Conservation (phyloP, 1,140 invertebrate species). For the Doryteuthis pealeii region DNA sequence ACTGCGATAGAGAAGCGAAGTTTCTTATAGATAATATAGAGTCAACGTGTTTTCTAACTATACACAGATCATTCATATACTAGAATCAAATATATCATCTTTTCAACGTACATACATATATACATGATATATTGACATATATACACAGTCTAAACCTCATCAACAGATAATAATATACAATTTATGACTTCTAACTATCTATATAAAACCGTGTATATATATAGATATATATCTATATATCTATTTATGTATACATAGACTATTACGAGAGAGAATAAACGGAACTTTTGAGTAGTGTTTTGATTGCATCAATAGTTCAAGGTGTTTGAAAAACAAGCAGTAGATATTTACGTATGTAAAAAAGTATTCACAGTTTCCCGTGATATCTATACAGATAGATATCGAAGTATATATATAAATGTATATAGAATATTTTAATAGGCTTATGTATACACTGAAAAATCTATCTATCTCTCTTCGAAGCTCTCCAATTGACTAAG, state of each 20-base stretch:
- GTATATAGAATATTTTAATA: neutral
- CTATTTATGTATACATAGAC: neutral
- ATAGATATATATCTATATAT: slow-evolving; percentile 4
- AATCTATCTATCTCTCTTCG: neutral
- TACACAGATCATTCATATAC: no score
- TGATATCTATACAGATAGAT: neutral
- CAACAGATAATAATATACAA: neutral
- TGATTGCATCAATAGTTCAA: no score
- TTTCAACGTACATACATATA: neutral
- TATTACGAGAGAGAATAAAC: neutral
- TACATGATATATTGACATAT: neutral
- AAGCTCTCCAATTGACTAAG: no score
- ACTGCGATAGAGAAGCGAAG: no score
- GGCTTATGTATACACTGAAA: neutral
- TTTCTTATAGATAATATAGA: no score
- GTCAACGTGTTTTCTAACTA: no score
- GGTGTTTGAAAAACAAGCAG: no score
- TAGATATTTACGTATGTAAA: no score
- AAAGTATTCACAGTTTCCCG: no score
- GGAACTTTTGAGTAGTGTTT: neutral
- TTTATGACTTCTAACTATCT: neutral
- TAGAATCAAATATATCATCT: neutral
- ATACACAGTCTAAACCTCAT: neutral
- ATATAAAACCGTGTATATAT: neutral
- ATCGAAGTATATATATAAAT: neutral